phyloP scores from a whole-genome alignment of 1,140 invertebrate genomes.

The Octopus bimaculoides region DNA sequence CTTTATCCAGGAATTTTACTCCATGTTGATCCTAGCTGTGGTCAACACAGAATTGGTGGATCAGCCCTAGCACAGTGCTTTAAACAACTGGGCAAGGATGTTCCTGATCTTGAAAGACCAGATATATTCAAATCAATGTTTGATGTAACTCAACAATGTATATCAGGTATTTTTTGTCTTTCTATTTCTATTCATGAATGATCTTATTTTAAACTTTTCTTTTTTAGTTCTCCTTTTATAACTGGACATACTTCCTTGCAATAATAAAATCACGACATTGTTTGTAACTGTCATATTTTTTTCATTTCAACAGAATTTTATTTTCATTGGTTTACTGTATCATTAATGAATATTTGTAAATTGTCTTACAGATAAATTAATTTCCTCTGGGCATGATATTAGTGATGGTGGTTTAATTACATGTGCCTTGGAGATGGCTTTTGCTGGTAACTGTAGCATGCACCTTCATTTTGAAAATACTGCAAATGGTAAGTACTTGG shows the following conservation, averaged over 20 bases:
- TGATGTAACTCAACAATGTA: slow-evolving; percentile 76
- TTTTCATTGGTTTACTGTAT: too few relatives aligned
- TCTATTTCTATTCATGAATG: too few relatives aligned
- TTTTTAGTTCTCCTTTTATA: too few relatives aligned
- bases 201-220: too few relatives aligned
- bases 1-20: slow-evolving; percentile 62
- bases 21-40: slow-evolving; percentile 69
- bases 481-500: slow-evolving; percentile 10
- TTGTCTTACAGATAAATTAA: slow-evolving; percentile 62
- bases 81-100: slow-evolving; percentile 76
- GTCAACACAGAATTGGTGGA: slow-evolving; percentile 76
- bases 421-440: slow-evolving; percentile 91
- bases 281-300: too few relatives aligned
- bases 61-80: slow-evolving; percentile 89
- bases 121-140: slow-evolving; percentile 73
- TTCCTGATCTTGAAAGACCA: slow-evolving; percentile 77
- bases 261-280: too few relatives aligned
- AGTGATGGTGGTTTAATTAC: slow-evolving; percentile 93
- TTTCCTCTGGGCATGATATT: slow-evolving; percentile 91
- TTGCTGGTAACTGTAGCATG: slow-evolving; percentile 83
- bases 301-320: too few relatives aligned
- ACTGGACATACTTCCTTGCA: too few relatives aligned
- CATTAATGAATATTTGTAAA: too few relatives aligned
- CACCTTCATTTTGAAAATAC: slow-evolving; percentile 63
- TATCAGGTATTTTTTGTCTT: slow-evolving; percentile 64